These are phyloP conservation scores for Drosophila demipolita DNA, from an alignment of 2,888 invertebrate species.

Conservation along the genomic window DNA sequence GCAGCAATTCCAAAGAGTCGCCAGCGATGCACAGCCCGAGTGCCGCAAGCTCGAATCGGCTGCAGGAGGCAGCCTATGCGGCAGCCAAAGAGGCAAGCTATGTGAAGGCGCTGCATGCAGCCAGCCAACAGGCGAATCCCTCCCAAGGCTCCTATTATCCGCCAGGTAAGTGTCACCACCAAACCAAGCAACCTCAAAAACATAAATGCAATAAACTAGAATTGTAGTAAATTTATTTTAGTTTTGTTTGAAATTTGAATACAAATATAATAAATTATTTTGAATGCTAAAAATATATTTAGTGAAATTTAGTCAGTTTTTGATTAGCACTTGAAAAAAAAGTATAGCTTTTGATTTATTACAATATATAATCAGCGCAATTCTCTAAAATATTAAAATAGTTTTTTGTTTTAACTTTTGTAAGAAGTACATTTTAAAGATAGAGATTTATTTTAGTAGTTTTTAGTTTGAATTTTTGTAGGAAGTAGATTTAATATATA, in stretches of 20 bases:
- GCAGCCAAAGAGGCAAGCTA: conserved; percentile 84
- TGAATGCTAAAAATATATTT: not conserved
- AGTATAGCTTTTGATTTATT: not conserved
- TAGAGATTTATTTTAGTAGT: not conserved
- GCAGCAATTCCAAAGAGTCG: conserved; percentile 83
- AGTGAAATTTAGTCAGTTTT: not conserved
- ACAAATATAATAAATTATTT: not conserved
- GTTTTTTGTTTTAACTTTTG: not conserved
- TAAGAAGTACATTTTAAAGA: not conserved
- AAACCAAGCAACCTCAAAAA: not conserved
- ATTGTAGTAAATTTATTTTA: not conserved
- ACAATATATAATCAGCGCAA: not conserved
- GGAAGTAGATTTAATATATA: not conserved
- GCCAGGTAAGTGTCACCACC: conserved; percentile 48
- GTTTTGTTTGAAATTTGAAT: not conserved
- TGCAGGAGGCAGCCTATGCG: conserved; percentile 69
- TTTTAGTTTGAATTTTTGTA: not conserved
- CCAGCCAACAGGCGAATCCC: conserved; percentile 69
- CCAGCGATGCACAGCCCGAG: conserved; percentile 73
- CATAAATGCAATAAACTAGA: not conserved
- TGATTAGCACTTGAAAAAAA: too few relatives aligned
- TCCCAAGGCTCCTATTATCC: conserved; percentile 86
- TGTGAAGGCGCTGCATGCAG: conserved; percentile 84
- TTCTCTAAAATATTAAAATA: not conserved
- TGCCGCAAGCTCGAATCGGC: conserved; percentile 74